Evolutionary conservation across 1,140 invertebrate genomes (phyloP).

Genomic region (Macrobrachium rosenbergii): DNA sequence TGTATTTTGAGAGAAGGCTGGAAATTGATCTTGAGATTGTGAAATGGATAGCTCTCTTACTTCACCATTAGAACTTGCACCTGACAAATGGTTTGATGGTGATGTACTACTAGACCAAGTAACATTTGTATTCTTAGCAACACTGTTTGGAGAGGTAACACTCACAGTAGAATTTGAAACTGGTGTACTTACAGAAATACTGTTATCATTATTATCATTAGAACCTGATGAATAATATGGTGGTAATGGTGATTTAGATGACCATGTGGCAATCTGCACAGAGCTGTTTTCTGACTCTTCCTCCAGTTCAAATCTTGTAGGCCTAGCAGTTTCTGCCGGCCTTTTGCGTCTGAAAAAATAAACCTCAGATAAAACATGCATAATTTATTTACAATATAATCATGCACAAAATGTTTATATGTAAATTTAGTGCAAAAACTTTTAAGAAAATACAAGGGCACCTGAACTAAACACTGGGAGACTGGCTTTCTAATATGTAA

Average conservation of each 20-base stretch:
- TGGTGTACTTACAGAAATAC: slow-evolving; percentile 1
- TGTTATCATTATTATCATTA: too few species aligned
- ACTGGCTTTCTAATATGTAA: too few species aligned
- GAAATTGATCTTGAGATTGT: slow-evolving; percentile 14
- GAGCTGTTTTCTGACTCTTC: slow-evolving; percentile 43
- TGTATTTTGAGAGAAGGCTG: neutral
- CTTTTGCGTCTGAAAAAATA: slow-evolving; percentile 37
- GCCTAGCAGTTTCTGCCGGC: slow-evolving; percentile 49
- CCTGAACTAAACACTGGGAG: too few species aligned
- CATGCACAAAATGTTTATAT: too few species aligned
- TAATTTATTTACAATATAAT: too few species aligned
- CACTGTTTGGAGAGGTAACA: too few species aligned
- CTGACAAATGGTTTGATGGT: too few species aligned
- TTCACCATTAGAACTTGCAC: neutral
- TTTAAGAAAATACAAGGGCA: too few species aligned
- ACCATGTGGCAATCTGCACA: slow-evolving; percentile 28
- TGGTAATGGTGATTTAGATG: slow-evolving; percentile 24
- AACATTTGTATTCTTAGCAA: too few species aligned
- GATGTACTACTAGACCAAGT: too few species aligned
- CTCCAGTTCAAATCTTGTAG: slow-evolving; percentile 59
- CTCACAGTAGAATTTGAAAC: too few species aligned
- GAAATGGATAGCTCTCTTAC: neutral
- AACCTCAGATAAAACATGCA: neutral
- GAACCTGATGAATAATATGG: slow-evolving; percentile 5
- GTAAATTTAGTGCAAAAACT: too few species aligned